A percentile compares a stretch with the other conserved stretches of the same genome.
phyloP scores from a whole-genome alignment of 2,888 invertebrate species.

The Synanthedon formicaeformis region DNA sequence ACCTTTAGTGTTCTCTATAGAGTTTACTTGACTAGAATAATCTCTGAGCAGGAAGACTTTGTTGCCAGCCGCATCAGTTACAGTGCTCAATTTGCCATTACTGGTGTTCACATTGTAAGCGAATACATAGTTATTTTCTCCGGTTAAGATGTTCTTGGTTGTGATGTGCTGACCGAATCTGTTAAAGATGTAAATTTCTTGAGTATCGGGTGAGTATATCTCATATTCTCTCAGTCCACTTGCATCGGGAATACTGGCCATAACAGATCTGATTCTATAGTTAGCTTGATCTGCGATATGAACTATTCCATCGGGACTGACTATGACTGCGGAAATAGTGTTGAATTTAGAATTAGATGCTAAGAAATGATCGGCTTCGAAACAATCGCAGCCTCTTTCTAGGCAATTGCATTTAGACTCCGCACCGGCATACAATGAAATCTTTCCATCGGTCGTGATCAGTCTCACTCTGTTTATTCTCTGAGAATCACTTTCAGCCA shows the following conservation, averaged over 20 bases:
- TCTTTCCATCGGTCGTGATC: conserved; percentile 93
- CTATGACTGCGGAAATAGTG: conserved; percentile 91
- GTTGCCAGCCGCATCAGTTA: conserved; percentile 93
- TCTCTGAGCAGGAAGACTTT: conserved; percentile 86
- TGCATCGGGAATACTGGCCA: conserved; percentile 90
- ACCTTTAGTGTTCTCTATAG: conserved; percentile 93
- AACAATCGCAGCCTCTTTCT: conserved; percentile 92
- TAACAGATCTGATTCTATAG: conserved; percentile 87
- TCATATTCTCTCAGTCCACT: conserved; percentile 89
- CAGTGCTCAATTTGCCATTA: conserved; percentile 93
- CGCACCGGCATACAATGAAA: conserved; percentile 92
- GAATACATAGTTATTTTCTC: conserved; percentile 92
- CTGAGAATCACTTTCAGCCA: conserved; percentile 96
- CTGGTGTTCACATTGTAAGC: conserved; percentile 97
- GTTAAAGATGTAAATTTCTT: conserved; percentile 94
- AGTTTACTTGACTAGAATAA: conserved; percentile 89
- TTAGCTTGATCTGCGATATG: conserved; percentile 97
- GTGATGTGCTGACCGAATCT: conserved; percentile 95
- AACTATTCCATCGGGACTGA: conserved; percentile 93
- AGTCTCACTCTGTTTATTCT: conserved; percentile 91
- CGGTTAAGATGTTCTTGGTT: conserved; percentile 94
- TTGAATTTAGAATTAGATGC: conserved; percentile 95
- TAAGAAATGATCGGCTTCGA: conserved; percentile 90
- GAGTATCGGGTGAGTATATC: conserved; percentile 94
- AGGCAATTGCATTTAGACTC: conserved; percentile 95